Base-by-base conservation (phyloP, 1,140 invertebrate species). In the Drosophila novamexicana region DNA sequence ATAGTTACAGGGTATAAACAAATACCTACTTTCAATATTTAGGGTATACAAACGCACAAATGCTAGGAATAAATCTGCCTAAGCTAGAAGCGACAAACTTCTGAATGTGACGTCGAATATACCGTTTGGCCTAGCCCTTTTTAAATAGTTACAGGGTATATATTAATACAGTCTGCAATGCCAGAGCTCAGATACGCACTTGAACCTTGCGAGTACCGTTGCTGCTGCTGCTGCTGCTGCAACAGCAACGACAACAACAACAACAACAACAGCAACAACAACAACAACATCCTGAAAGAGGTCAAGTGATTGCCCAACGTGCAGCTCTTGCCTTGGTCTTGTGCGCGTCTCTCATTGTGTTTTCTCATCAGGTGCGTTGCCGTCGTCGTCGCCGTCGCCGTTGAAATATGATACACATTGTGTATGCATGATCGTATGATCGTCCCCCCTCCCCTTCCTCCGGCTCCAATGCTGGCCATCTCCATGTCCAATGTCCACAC, bases 261-360 rank as follows among this genome's bases (percentile, higher is more conserved):
- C 58, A 59, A 6, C 42, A 53, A 10, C 57, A 39, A 0, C 45
- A 44, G 0, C 56, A 67, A 22, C 58, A 59, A 5, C 61, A 78
- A 77, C 82, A 88, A 89, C 84, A 89, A 85, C 77, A 89, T 89
- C 84, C 84, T 89, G 84, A 89, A 89, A 89, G 85, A 89, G 84
- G 84, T 89, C 84, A 89, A 89, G 80, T 81, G 77, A 88, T 88
- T 88, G 80, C 70, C 75, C 84, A 85, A 85, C 74, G 44, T 22
- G 37, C 42, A 44, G 16, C 29, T 50, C 64, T 59, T 62, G 65
- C 45, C 49, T 61, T 40, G 54, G 40, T 66, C 34, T 42, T 62
- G 34, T 49, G 34, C 32, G 14, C 53, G 65, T 74, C 80, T 89
- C 84, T 89, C 84, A 89, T 89, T 89, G 84, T 89, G 85, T 80